These are phyloP conservation scores for Macropis europaea DNA, from an alignment of 2,888 invertebrate species.

Conservation along the genomic window DNA sequence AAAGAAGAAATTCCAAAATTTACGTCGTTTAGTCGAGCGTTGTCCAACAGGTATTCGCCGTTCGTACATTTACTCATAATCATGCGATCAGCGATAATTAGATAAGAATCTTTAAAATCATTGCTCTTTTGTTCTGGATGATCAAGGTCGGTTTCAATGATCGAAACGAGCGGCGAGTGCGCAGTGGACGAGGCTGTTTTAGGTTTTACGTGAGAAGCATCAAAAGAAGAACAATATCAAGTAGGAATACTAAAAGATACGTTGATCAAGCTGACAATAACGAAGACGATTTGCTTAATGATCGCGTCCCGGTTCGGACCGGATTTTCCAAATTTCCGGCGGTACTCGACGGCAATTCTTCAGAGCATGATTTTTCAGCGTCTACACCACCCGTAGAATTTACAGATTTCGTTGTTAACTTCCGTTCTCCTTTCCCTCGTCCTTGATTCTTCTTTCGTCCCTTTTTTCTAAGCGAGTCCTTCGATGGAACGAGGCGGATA, in stretches of 20 bases:
- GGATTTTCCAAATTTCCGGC: constrained; percentile 19
- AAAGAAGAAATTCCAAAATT: constrained; percentile 5
- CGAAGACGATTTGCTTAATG: constrained; percentile 33
- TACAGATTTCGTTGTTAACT: not conserved
- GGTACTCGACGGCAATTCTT: constrained; percentile 42
- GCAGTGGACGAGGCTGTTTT: constrained; percentile 5
- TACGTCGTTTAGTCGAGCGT: constrained; percentile 5
- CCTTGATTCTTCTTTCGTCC: not conserved
- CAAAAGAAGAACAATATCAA: not conserved
- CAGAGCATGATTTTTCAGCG: constrained; percentile 3
- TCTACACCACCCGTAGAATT: not conserved
- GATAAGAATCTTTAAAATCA: not conserved
- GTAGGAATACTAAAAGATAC: constrained; percentile 24
- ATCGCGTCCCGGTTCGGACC: constrained; percentile 34
- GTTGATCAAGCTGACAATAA: constrained; percentile 49
- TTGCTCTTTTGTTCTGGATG: not conserved
- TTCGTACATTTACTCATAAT: not conserved
- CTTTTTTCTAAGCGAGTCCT: constrained; percentile 37
- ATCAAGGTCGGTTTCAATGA: too few species aligned
- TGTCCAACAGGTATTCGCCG: not conserved
- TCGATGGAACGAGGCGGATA: constrained; percentile 47
- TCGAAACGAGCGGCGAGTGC: not conserved
- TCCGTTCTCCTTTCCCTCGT: not conserved
- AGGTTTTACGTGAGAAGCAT: constrained; percentile 5
- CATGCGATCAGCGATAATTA: not conserved